Conservation (phyloP, 2,113 vertebrate species). For the Zapus hudsonius region DNA sequence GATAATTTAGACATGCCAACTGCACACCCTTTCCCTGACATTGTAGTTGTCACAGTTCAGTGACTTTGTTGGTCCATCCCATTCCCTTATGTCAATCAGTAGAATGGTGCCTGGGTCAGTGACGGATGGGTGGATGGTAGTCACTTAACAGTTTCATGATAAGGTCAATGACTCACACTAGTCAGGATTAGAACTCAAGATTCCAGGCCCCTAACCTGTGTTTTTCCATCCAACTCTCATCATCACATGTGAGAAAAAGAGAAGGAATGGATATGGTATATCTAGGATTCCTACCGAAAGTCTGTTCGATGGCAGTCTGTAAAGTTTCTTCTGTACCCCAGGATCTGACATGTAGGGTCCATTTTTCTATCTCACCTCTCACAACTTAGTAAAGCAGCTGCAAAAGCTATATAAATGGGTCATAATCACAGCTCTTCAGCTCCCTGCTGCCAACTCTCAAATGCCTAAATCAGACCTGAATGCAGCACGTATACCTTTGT, state of each 20-base stretch:
- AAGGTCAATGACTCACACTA: not conserved
- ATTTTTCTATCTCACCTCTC: slow-evolving; percentile 14
- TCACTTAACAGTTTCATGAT: not conserved
- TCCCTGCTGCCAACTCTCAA: slow-evolving; percentile 14
- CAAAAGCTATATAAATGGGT: slow-evolving; percentile 53
- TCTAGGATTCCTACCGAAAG: not conserved
- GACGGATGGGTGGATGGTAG: not conserved
- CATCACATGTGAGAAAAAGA: not conserved
- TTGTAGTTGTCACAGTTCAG: not conserved
- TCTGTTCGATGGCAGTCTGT: not conserved
- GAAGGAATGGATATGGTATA: not conserved
- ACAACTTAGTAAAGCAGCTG: slow-evolving; percentile 8
- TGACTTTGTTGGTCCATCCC: fast-evolving
- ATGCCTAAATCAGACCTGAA: slow-evolving; percentile 24
- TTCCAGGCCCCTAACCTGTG: not conserved
- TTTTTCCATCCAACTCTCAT: not conserved
- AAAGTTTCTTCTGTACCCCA: not conserved
- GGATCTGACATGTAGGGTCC: not conserved
- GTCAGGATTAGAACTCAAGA: not conserved
- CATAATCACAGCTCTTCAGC: slow-evolving; percentile 42
- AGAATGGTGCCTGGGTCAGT: not conserved
- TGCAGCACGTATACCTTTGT: slow-evolving; percentile 55
- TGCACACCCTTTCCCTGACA: not conserved
- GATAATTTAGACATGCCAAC: not conserved
- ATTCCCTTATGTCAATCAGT: fast-evolving